phyloP scores from a whole-genome alignment of 2,888 invertebrate species.

The Myopa tessellatipennis region DNA sequence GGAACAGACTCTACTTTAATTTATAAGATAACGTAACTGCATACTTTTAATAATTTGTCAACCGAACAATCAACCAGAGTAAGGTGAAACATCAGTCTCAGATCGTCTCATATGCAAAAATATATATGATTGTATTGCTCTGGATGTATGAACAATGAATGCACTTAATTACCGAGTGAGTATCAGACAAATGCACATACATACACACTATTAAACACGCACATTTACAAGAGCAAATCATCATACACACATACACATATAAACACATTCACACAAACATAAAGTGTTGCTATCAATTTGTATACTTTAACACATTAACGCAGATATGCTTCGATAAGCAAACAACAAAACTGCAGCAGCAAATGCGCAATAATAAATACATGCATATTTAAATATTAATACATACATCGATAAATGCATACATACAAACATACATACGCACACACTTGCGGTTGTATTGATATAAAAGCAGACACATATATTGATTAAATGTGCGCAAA shows the following conservation, averaged over 20 bases:
- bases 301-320: no score
- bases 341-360: neutral
- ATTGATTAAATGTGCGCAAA: neutral
- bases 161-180: neutral
- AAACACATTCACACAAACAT: no score
- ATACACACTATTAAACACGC: neutral
- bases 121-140: neutral
- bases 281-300: no score
- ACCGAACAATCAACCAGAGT: no score
- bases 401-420: neutral
- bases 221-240: neutral
- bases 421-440: neutral
- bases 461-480: neutral
- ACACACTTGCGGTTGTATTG: neutral
- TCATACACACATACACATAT: neutral
- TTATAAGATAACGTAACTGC: no score
- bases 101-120: no score
- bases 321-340: neutral
- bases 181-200: neutral
- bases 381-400: neutral
- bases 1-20: no score
- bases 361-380: constrained; percentile 2
- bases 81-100: no score
- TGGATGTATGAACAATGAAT: neutral
- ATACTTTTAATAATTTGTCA: no score